Evolutionary conservation across 2,888 invertebrate species (phyloP), one percentile per base, ranked within the genome.

Genomic region (Metacarcinus magister): DNA sequence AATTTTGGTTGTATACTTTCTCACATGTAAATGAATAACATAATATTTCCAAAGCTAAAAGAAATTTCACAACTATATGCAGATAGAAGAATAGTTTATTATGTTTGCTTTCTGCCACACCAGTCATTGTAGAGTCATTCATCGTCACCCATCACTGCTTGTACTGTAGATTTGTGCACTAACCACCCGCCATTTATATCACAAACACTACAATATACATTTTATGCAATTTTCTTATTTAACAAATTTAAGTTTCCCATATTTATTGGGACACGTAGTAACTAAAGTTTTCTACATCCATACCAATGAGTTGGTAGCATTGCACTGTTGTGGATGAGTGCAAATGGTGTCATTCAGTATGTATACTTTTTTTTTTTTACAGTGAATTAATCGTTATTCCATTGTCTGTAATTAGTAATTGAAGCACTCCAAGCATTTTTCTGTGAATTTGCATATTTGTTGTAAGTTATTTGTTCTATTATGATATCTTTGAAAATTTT

Each of bases 151-250:
- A 87, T 87, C 39, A 87, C 87, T 87, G 87, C 87, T 87, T 87
- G 87, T 87, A 87, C 87, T 87, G 87, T 87, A 87, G 87, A 87
- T 87, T 87, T 87, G 87, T 87, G 87, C 87, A 87, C 32, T 39
- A 39, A 87, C 39, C 87, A 87, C 87, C 32, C 0, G 39, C 87
- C 87, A 87, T 87, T 87, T 87, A 87, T 87, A 87, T 87, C 87
- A 87, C 87, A 39, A 7, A 75, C 39, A 87, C 39, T 39, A 87
- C 16, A 5, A 75, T 75, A 75, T 28, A n/a, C 87, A 87, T 87
- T 87, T 87, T 87, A 87, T 87, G 87, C 87, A 39, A 87, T 39
- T 8, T 16, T 87, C 32, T 87, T 39, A 32, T 32, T 87, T 39
- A 16, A 39, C 13, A 16, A 19, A 67, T 87, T 39, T 87, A 32